Evolutionary conservation across 2,113 vertebrate species (phyloP), one percentile per base, ranked within the genome.

Genomic region (Dasypus novemcinctus): DNA sequence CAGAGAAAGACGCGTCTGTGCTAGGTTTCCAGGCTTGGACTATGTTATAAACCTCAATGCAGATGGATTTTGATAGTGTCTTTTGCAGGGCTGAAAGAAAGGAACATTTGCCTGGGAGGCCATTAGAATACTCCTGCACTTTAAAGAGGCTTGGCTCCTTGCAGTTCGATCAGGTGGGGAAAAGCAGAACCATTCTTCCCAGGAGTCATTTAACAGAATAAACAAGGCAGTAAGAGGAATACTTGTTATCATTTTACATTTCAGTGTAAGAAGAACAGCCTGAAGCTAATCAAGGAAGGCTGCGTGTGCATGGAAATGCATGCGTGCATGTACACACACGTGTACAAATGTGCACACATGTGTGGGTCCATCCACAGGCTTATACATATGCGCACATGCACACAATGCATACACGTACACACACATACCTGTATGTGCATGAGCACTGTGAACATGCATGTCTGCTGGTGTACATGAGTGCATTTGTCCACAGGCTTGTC

Each of bases 281-380:
- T 36, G 6, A n/a, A 63, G 41, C 13, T 88, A 81, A 81, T 31
- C 29, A 29, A 33, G 43, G 36, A 49, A 4, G 25, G 21, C 13
- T 52, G 0, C 54, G 31, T 15, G 61, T 20, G 27, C 18, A 20
- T 31, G 9, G 11, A 5, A 6, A 11, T 49, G 18, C 8, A 5
- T 2, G 5, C 9, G 46, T 25, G 12, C 23, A 15, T 13, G 12
- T 63, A 52, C 12, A 5, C 9, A 11, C 41, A 13, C 8, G 2
- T 2, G 5, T 9, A 7, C 0, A 4, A 6, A 17, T 54, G 10
- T 8, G 2, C 54, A 57, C 54, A 57, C 54, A 9, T 41, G 4
- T 14, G 25, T 64, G 33, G 21, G 20, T 18, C 18, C 27, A 13
- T n/a, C 3, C 69, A 49, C 15, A 27, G 7, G 29, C 8, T 27